Percentiles rank a stretch among this genome's conserved stretches.
These are phyloP conservation scores for Centropus unirufus DNA, from an alignment of 2,113 vertebrate species.

Conservation along the genomic window DNA sequence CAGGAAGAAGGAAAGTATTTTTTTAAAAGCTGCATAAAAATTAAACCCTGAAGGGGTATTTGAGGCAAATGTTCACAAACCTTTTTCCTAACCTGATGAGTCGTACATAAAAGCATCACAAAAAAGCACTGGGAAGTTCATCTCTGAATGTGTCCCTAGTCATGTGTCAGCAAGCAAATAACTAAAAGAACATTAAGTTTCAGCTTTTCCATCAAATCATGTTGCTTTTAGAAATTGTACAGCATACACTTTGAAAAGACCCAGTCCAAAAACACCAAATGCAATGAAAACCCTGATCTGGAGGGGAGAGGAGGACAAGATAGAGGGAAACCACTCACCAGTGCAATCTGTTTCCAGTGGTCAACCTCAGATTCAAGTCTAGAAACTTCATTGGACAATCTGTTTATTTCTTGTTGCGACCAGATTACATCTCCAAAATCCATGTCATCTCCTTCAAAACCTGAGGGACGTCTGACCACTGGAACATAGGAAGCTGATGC, in stretches of 20 bases:
- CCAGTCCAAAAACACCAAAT: background rate
- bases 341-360: conserved; percentile 91
- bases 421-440: conserved; percentile 93
- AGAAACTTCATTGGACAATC: conserved; percentile 87
- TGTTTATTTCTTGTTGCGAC: conserved; percentile 97
- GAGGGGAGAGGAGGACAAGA: background rate
- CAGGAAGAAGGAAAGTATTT: background rate
- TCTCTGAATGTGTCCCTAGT: background rate
- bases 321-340: conserved; percentile 75
- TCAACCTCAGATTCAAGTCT: conserved; percentile 87
- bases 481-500: conserved; percentile 74
- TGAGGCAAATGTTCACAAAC: background rate
- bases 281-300: background rate
- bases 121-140: background rate
- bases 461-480: conserved; percentile 72
- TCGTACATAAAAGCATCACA: background rate
- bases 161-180: background rate
- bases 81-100: background rate
- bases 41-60: background rate
- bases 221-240: background rate
- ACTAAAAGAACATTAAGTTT: background rate
- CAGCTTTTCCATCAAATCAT: background rate
- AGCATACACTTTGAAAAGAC: background rate
- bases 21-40: background rate
- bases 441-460: conserved; percentile 90